Conservation (phyloP, 2,113 vertebrate genomes). For the Uria lomvia region DNA sequence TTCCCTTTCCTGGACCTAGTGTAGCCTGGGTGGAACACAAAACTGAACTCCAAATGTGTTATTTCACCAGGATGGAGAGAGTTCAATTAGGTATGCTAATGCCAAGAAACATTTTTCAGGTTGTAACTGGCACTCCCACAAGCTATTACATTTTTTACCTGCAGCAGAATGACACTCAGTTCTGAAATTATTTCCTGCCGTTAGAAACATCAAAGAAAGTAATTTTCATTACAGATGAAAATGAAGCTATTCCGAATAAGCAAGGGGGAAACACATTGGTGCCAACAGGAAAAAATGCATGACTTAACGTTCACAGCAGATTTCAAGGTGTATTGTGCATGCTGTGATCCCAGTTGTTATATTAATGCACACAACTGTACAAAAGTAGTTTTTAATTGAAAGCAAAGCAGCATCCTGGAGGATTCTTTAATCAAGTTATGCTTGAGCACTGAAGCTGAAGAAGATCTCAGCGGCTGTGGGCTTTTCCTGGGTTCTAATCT, state of each 20-base stretch:
- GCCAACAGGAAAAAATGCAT: constrained; percentile 6
- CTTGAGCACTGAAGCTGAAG: not conserved
- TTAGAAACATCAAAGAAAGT: constrained; percentile 52
- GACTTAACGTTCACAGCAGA: not conserved
- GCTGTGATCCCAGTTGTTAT: not conserved
- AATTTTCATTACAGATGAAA: constrained; percentile 4
- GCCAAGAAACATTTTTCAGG: constrained; percentile 37
- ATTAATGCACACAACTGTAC: not conserved
- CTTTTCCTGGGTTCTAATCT: not conserved
- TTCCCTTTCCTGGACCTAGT: constrained; percentile 31
- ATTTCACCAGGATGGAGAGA: not conserved
- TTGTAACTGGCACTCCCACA: not conserved
- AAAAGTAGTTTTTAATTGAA: not conserved
- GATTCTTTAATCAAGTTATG: not conserved
- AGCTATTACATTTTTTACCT: constrained; percentile 41
- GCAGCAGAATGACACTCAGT: constrained; percentile 15
- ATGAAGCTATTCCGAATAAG: not conserved
- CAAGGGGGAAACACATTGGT: constrained; percentile 12
- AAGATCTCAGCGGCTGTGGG: not conserved
- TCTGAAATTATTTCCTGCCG: constrained; percentile 49
- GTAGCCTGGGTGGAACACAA: not conserved
- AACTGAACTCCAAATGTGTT: not conserved
- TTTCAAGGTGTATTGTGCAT: not conserved
- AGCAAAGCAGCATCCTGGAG: not conserved
- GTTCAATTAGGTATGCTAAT: not conserved